Evolutionary conservation across 2,888 invertebrate species (phyloP).

Genomic region (Nomada ferruginata): DNA sequence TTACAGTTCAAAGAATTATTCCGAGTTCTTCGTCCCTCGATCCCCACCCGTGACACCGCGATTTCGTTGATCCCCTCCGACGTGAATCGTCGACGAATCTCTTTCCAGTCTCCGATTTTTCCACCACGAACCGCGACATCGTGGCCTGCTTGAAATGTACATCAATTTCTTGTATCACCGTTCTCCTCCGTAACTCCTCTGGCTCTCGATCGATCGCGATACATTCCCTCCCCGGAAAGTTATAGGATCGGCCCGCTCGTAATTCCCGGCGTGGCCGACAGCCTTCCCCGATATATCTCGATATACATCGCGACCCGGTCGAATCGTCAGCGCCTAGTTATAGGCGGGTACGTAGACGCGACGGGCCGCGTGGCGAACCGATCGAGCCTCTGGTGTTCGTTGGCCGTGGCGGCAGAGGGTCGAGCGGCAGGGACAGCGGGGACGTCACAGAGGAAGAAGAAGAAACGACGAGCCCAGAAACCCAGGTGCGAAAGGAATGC

Average conservation of each 20-base stretch:
- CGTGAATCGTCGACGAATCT: slow-evolving; percentile 27
- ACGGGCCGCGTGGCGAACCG: slow-evolving; percentile 4
- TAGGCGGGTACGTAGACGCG: background rate
- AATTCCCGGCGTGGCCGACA: slow-evolving; percentile 52
- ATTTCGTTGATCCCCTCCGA: slow-evolving; percentile 47
- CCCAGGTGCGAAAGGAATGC: slow-evolving; percentile 83
- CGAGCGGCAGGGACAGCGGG: slow-evolving; percentile 16
- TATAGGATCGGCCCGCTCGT: slow-evolving; percentile 57
- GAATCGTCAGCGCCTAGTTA: slow-evolving; percentile 63
- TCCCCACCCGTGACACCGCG: background rate
- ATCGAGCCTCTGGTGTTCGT: no score
- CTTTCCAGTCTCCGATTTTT: slow-evolving; percentile 16
- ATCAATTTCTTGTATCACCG: slow-evolving; percentile 52
- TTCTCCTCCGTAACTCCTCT: slow-evolving; percentile 6
- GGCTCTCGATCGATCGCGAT: slow-evolving; percentile 54
- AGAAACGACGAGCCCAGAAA: slow-evolving; percentile 74
- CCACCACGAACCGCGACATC: slow-evolving; percentile 21
- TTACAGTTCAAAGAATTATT: slow-evolving; percentile 16
- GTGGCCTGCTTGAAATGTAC: slow-evolving; percentile 53
- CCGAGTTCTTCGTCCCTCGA: slow-evolving; percentile 5
- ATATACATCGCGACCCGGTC: slow-evolving; percentile 52
- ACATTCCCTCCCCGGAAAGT: slow-evolving; percentile 47
- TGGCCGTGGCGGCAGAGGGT: background rate
- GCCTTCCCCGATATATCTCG: slow-evolving; percentile 55
- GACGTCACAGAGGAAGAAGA: slow-evolving; percentile 54